These are phyloP conservation scores for Zhuqinia jingwanae DNA, from an alignment of 2,888 invertebrate genomes.

Conservation along the genomic window DNA sequence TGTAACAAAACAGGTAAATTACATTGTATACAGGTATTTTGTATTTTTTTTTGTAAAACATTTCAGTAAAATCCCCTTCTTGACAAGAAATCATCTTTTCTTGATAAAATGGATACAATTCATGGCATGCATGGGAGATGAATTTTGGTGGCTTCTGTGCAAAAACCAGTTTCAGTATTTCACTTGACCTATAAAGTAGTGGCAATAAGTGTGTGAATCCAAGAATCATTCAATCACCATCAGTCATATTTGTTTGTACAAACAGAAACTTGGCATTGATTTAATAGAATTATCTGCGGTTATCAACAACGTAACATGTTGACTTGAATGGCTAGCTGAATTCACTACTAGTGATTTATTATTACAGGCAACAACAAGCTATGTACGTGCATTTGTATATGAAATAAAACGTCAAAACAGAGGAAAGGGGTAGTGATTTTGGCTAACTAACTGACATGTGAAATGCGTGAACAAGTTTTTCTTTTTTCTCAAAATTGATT, in stretches of 20 bases:
- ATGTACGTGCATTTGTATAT: too few relatives aligned
- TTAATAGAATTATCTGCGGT: background rate
- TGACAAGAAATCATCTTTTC: too few relatives aligned
- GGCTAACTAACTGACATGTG: background rate
- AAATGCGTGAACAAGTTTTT: background rate
- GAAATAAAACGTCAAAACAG: background rate
- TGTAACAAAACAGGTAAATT: too few relatives aligned
- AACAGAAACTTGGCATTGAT: background rate
- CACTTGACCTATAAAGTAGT: constrained; percentile 62
- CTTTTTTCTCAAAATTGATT: background rate
- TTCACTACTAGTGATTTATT: background rate
- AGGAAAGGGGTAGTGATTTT: background rate
- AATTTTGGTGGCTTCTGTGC: background rate
- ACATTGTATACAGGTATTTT: too few relatives aligned
- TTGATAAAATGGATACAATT: too few relatives aligned
- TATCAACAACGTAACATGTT: background rate
- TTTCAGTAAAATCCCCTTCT: too few relatives aligned
- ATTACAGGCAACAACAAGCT: too few relatives aligned
- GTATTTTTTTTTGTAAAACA: too few relatives aligned
- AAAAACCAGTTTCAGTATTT: constrained; percentile 58
- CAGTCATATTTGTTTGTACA: too few relatives aligned
- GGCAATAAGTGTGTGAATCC: background rate
- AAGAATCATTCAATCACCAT: background rate
- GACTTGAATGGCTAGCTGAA: background rate
- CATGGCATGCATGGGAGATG: background rate